Percentiles rank a stretch among this genome's conserved stretches.
Evolutionary conservation across 2,888 invertebrate genomes (phyloP).

Genomic region (Atherix ibis): DNA sequence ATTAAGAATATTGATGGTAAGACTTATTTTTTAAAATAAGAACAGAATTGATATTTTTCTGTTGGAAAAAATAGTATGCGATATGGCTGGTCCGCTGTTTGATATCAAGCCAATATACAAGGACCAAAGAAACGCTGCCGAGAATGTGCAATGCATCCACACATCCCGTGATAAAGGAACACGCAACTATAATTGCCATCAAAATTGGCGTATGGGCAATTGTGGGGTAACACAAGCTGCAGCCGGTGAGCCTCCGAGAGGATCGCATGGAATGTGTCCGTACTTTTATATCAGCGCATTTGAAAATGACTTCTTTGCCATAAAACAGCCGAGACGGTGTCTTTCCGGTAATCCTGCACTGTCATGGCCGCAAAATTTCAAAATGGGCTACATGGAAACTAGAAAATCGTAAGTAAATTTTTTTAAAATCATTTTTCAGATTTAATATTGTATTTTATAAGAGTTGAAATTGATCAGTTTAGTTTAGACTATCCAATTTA

Average conservation of each 20-base stretch:
- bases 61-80: conserved; percentile 20
- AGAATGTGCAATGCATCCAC: conserved; percentile 28
- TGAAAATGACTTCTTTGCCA: conserved; percentile 26
- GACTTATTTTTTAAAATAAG: conserved; percentile 5
- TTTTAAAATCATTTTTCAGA: background rate
- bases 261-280: conserved; percentile 25
- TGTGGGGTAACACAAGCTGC: conserved; percentile 26
- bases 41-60: background rate
- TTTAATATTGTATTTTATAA: conserved; percentile 6
- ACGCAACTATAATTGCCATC: conserved; percentile 22
- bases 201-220: conserved; percentile 26
- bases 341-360: conserved; percentile 14
- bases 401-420: conserved; percentile 16
- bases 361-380: conserved; percentile 21
- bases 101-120: conserved; percentile 17
- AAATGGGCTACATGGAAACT: conserved; percentile 26
- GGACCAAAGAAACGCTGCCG: conserved; percentile 23
- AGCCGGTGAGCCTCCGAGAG: conserved; percentile 20
- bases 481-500: too few species aligned
- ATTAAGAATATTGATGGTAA: conserved; percentile 27
- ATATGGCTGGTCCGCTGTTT: conserved; percentile 31
- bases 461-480: conserved; percentile 1
- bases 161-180: conserved; percentile 28
- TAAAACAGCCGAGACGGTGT: conserved; percentile 19
- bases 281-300: conserved; percentile 28